Percentiles rank a stretch among this genome's conserved stretches.
phyloP scores from a whole-genome alignment of 2,888 invertebrate species.

The Abrostola tripartita region DNA sequence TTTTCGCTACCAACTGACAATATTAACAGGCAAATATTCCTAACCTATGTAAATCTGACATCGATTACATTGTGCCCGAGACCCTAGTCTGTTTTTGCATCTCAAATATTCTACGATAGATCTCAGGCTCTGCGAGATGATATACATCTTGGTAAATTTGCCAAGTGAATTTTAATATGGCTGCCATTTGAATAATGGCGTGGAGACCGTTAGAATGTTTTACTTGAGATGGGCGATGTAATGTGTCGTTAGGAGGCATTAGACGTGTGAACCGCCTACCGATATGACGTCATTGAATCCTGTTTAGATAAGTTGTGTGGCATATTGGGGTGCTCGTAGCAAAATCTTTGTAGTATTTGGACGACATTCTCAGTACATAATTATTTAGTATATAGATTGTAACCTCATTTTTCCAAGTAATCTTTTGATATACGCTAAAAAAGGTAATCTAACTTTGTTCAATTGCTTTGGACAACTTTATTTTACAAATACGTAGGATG shows the following conservation, averaged over 20 bases:
- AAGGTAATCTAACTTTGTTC: no score
- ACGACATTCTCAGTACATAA: no score
- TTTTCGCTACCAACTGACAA: neutral
- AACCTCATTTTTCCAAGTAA: no score
- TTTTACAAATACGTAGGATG: no score
- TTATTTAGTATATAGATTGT: no score
- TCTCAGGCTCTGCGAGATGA: conserved; percentile 18
- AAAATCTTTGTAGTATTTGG: no score
- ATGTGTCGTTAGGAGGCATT: neutral
- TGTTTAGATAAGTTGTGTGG: no score
- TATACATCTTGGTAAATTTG: conserved; percentile 39
- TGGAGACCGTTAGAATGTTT: conserved; percentile 3
- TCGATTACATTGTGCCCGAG: conserved; percentile 34
- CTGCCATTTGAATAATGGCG: conserved; percentile 28
- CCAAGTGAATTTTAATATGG: conserved; percentile 38
- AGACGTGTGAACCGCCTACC: no score
- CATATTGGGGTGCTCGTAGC: no score
- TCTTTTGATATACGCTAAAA: no score
- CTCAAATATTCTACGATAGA: conserved; percentile 31
- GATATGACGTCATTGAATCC: no score
- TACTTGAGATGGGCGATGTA: conserved; percentile 2
- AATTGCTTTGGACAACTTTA: no score
- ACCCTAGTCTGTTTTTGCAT: conserved; percentile 25
- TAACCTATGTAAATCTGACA: conserved; percentile 21
- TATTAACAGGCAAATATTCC: conserved; percentile 3